A percentile compares a stretch with the other conserved stretches of the same genome.
Conservation (phyloP, 2,888 invertebrate genomes). For the Suillia variegata region DNA sequence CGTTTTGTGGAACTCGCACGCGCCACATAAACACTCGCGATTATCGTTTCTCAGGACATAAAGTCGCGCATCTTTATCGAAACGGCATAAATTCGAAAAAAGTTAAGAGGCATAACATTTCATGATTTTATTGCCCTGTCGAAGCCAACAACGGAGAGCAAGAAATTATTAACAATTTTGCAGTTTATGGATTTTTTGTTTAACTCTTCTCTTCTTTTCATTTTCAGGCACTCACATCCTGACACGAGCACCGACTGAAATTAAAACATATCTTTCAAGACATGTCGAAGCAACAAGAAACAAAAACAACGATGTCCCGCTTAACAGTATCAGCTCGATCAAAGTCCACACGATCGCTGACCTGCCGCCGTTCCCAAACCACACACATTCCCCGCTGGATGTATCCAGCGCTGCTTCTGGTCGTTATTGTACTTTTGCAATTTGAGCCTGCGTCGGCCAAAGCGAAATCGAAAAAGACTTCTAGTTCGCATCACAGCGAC, state of each 20-base stretch:
- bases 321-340: background rate
- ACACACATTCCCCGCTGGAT: background rate
- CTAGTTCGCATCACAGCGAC: conserved; percentile 27
- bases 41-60: background rate
- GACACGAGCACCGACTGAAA: conserved; percentile 24
- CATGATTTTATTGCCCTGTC: too few relatives aligned
- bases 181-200: too few relatives aligned
- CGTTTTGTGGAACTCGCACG: too few relatives aligned
- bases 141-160: too few relatives aligned
- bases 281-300: background rate
- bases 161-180: too few relatives aligned
- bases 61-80: background rate
- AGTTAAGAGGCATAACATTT: too few relatives aligned
- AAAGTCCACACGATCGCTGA: background rate
- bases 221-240: conserved; percentile 32
- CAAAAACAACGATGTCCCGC: background rate
- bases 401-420: conserved; percentile 31
- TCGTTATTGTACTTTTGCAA: conserved; percentile 19
- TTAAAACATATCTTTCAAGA: too few relatives aligned
- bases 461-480: conserved; percentile 36
- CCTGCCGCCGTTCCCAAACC: background rate
- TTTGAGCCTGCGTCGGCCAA: conserved; percentile 28
- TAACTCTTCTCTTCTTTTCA: conserved; percentile 1
- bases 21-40: background rate
- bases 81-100: too few relatives aligned